Evolutionary conservation across 2,113 vertebrate genomes (phyloP), one percentile per base, ranked within the genome.

Genomic region (Lutjanus erythropterus): DNA sequence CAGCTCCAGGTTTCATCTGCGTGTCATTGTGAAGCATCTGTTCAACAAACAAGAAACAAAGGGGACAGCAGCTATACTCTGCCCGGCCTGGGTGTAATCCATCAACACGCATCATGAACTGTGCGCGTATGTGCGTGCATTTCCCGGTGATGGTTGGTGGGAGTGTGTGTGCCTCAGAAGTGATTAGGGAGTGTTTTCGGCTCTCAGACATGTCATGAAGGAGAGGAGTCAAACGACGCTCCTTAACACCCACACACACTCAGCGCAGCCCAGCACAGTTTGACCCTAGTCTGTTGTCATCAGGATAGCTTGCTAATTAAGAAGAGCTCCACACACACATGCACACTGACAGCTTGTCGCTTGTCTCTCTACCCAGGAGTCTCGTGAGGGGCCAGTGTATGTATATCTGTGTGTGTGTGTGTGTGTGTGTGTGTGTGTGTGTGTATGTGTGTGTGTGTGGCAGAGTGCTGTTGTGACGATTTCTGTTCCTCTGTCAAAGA

Each of bases 221-320:
- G 58, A 87, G 78, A 62, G 69, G 53, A 84, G 81, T 86, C 86
- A 86, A 88, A 71, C 41, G 70, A 78, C 9, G 46, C 64, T 76
- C 71, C 72, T 86, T 46, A 75, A 82, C 80, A 46, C 79, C 39
- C 81, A 79, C 85, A 68, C 77, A 74, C 71, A 59, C 81, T 62
- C 72, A 3, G 42, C 3, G 35, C 75, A 61, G 55, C 83, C 56
- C 75, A 6, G 75, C 88, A 85, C 85, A 87, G 87, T 90, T 89
- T 89, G 87, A 89, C 87, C 91, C 71, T 27, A 18, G 83, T 86
- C 85, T 86, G 81, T 77, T 90, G 88, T 79, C 88, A 91, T 87
- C 82, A 86, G 84, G 72, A 84, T 86, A 78, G 69, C 75, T 82
- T 16, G 53, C 78, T 89, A 90, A 91, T 91, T 90, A 90, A 88